Base-by-base conservation (phyloP, 2,888 invertebrate genomes). In the Torymus auratus region DNA sequence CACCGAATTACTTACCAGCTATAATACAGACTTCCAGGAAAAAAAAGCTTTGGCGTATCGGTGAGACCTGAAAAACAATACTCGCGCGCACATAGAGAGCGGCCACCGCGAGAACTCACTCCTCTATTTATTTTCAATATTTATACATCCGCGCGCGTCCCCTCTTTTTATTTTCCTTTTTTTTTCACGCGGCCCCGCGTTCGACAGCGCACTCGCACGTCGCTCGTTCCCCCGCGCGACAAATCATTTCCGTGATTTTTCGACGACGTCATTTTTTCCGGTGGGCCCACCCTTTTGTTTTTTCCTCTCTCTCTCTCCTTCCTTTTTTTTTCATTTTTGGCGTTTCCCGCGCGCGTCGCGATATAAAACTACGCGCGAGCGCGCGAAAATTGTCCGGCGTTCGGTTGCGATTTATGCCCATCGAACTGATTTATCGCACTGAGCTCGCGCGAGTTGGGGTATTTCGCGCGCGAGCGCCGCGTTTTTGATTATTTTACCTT, bases 201-300 rank as follows among this genome's bases (percentile, higher is more conserved):
- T n/a, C 28, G 11, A 64, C 64, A 53, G 15, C 50, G 14, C 12
- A 11, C 56, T 10, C 41, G 55, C 23, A 50, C 74, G 50, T 61
- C 13, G 70, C 70, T 58, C 13, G 70, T 58, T 58, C 50, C 28
- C 23, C 14, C 58, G 15, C 17, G 76, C 72, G 80, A 81, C 81
- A 82, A 83, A 84, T 84, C 68, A 78, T 73, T 79, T 79, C 73
- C 73, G 68, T 56, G 68, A 73, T 74, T 69, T 73, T 79, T 79
- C 56, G 73, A 60, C 73, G 73, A 69, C 69, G 67, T 67, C 58
- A 61, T 72, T 72, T 72, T 78, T 72, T 76, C 50, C 50, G 17
- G 41, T 56, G 12, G n/a, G 53, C 52, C n/a, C 64, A 17, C 12
- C 20, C 68, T 28, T 28, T 28, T 28, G 55, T 23, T 14, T 23